phyloP scores from a whole-genome alignment of 2,113 vertebrate species.

The Megaleporinus macrocephalus region DNA sequence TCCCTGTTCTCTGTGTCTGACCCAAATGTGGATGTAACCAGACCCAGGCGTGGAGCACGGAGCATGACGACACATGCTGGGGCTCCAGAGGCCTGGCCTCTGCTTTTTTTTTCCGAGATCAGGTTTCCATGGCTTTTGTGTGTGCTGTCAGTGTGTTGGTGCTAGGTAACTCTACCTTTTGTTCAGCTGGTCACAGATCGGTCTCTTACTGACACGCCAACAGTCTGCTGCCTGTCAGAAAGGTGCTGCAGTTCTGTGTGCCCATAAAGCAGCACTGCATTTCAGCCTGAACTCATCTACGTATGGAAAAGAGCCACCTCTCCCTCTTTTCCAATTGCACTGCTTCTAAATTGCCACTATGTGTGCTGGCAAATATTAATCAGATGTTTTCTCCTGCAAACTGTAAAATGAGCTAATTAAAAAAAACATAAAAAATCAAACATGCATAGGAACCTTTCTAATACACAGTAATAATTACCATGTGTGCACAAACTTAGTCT shows the following conservation, averaged over 20 bases:
- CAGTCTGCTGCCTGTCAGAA: background rate
- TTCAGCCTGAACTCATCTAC: background rate
- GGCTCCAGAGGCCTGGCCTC: conserved; percentile 42
- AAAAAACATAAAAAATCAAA: too few species aligned
- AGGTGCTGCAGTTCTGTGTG: background rate
- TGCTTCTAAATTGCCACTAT: too few species aligned
- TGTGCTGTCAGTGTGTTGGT: conserved; percentile 19
- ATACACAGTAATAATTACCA: too few species aligned
- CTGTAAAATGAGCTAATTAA: too few species aligned
- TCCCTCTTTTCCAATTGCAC: too few species aligned
- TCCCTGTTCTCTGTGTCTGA: conserved; percentile 25
- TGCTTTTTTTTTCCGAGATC: conserved; percentile 70
- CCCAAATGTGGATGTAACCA: conserved; percentile 69
- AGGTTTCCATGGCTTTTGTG: conserved; percentile 60
- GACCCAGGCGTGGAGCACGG: conserved; percentile 51
- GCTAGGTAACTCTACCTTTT: conserved; percentile 6
- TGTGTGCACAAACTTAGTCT: too few species aligned
- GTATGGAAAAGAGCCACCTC: too few species aligned
- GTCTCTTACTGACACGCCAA: background rate
- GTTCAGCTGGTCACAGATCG: conserved; percentile 27
- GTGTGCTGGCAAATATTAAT: too few species aligned
- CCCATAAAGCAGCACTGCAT: background rate
- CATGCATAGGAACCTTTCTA: too few species aligned
- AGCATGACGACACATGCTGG: conserved; percentile 52
- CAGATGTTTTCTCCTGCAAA: too few species aligned